Evolutionary conservation across 2,888 invertebrate species (phyloP).

Genomic region (Corythucha ciliata): DNA sequence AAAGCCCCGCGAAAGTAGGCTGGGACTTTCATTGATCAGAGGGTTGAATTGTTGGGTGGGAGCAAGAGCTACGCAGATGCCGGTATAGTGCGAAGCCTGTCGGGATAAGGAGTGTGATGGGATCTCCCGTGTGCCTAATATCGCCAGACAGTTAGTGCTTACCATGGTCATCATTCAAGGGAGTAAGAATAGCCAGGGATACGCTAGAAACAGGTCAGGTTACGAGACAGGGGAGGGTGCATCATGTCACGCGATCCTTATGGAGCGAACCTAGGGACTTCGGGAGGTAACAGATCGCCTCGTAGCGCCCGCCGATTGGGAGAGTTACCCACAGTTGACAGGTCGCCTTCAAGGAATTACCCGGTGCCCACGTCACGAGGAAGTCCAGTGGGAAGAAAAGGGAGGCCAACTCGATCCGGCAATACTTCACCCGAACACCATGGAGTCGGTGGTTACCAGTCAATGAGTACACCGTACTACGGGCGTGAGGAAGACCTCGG

Average conservation of each 20-base stretch:
- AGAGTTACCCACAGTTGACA: constrained; percentile 77
- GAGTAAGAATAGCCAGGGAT: constrained; percentile 19
- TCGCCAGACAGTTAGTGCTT: constrained; percentile 15
- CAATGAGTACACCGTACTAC: constrained; percentile 43
- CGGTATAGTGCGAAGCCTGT: constrained; percentile 22
- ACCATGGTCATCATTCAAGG: constrained; percentile 20
- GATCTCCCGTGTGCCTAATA: constrained; percentile 16
- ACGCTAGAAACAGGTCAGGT: constrained; percentile 3
- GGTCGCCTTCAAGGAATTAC: constrained; percentile 76
- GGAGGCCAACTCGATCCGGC: constrained; percentile 45
- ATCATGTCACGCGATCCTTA: constrained; percentile 55
- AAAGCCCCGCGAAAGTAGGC: constrained; percentile 25
- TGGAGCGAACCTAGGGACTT: constrained; percentile 45
- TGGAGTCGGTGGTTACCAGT: constrained; percentile 32
- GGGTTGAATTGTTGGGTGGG: constrained; percentile 32
- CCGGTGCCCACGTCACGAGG: constrained; percentile 49
- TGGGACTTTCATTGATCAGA: constrained; percentile 44
- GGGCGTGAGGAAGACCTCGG: constrained; percentile 65
- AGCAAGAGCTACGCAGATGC: constrained; percentile 15
- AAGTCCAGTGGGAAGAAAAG: constrained; percentile 36
- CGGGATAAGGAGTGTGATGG: constrained; percentile 34
- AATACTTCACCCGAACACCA: constrained; percentile 52
- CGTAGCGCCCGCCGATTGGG: constrained; percentile 54
- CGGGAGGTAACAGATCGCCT: constrained; percentile 56
- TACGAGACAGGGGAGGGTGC: constrained; percentile 17